Percentiles rank a stretch among this genome's conserved stretches.
Evolutionary conservation across 2,888 invertebrate genomes (phyloP).

Genomic region (Ceratothoa steindachneri): DNA sequence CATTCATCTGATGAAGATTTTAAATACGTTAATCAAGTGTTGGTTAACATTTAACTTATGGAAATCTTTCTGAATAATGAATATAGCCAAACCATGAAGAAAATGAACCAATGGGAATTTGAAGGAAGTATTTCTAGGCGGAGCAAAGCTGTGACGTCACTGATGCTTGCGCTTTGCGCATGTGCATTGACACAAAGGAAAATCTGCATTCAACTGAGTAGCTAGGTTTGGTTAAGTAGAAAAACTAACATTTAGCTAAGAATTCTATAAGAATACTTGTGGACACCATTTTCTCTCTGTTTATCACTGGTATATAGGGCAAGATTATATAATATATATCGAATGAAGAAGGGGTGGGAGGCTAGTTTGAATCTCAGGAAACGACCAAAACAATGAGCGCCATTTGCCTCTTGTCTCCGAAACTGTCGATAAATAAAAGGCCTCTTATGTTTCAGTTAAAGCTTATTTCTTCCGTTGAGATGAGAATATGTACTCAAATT

Average conservation of each 20-base stretch:
- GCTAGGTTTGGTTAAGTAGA: not conserved
- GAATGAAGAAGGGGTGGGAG: too few species aligned
- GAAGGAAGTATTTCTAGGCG: not conserved
- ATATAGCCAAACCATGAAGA: not conserved
- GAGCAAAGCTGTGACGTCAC: constrained; percentile 18
- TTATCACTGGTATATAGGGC: too few species aligned
- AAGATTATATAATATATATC: too few species aligned
- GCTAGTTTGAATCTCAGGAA: too few species aligned
- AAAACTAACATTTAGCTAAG: not conserved
- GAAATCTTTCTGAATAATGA: not conserved
- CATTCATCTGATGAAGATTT: not conserved
- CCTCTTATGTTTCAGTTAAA: too few species aligned
- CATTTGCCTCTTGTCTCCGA: too few species aligned
- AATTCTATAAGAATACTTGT: not conserved
- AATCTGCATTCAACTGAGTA: not conserved
- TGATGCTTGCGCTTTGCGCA: constrained; percentile 43
- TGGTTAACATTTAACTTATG: not conserved
- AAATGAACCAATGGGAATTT: not conserved
- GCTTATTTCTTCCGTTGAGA: too few species aligned
- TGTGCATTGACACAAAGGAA: constrained; percentile 64
- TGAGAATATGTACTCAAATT: too few species aligned
- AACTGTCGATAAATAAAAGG: too few species aligned
- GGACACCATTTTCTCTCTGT: too few species aligned
- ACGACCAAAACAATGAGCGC: too few species aligned
- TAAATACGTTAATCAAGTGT: not conserved